Evolutionary conservation across 2,888 invertebrate genomes (phyloP).

Genomic region (Stratiomys singularior): DNA sequence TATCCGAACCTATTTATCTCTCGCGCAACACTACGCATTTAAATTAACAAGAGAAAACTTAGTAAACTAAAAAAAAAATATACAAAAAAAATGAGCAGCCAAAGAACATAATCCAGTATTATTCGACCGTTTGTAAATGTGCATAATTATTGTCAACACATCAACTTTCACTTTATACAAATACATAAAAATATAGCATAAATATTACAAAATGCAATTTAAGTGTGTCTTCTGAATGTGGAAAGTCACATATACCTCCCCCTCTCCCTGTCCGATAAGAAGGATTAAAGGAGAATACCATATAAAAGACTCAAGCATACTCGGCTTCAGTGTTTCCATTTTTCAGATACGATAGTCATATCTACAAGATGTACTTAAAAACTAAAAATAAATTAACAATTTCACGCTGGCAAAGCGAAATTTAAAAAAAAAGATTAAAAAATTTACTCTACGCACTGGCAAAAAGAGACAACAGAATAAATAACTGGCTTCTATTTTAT

Average conservation of each 20-base stretch:
- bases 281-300: neutral
- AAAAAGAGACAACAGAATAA: too few species aligned
- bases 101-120: neutral
- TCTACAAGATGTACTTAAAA: neutral
- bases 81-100: neutral
- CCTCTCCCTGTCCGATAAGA: too few species aligned
- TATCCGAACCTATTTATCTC: neutral
- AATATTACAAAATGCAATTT: neutral
- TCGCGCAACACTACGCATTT: neutral
- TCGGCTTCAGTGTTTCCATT: neutral
- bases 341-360: neutral
- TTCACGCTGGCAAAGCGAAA: too few species aligned
- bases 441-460: too few species aligned
- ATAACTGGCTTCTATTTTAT: too few species aligned
- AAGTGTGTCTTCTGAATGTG: constrained; percentile 11
- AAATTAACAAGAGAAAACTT: too few species aligned
- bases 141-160: neutral
- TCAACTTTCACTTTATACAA: neutral
- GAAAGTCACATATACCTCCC: neutral
- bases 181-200: neutral
- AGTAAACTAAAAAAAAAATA: neutral
- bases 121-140: neutral
- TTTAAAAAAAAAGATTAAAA: too few species aligned
- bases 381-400: too few species aligned
- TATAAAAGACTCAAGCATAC: neutral